Conservation (phyloP, 1,140 invertebrate species). For the Anastrepha ludens region DNA sequence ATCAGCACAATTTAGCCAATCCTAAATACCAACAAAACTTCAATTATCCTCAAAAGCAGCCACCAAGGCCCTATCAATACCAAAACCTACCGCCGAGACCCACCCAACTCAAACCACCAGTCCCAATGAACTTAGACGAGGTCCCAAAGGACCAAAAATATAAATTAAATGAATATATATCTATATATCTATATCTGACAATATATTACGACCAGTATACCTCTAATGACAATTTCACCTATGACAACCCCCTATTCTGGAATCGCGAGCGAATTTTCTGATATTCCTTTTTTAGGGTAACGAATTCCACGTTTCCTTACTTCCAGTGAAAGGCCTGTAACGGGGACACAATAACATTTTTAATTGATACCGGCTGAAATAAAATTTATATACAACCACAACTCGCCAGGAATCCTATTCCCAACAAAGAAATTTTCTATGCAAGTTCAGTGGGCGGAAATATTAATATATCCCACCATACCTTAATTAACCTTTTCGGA, state of each 20-base stretch:
- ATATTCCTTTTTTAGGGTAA: conserved; percentile 10
- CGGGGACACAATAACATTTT: no score
- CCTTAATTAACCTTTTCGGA: conserved; percentile 10
- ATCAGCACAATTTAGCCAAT: background rate
- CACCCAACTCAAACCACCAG: background rate
- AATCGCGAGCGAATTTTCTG: no score
- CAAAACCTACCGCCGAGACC: background rate
- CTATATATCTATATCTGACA: no score
- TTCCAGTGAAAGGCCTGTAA: no score
- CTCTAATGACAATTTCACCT: no score
- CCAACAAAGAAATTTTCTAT: conserved; percentile 8
- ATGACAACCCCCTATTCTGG: no score
- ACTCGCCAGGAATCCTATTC: background rate
- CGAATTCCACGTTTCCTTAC: background rate
- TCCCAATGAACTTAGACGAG: background rate
- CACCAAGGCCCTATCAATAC: background rate
- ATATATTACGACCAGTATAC: no score
- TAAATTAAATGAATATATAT: background rate
- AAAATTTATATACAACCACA: no score
- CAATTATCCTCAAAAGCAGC: background rate
- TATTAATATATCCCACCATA: conserved; percentile 34
- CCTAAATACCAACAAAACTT: background rate
- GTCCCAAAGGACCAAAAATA: background rate
- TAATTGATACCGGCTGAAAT: no score
- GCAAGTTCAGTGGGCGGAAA: conserved; percentile 22